phyloP scores from a whole-genome alignment of 2,113 vertebrate species.

The Gila orcuttii region DNA sequence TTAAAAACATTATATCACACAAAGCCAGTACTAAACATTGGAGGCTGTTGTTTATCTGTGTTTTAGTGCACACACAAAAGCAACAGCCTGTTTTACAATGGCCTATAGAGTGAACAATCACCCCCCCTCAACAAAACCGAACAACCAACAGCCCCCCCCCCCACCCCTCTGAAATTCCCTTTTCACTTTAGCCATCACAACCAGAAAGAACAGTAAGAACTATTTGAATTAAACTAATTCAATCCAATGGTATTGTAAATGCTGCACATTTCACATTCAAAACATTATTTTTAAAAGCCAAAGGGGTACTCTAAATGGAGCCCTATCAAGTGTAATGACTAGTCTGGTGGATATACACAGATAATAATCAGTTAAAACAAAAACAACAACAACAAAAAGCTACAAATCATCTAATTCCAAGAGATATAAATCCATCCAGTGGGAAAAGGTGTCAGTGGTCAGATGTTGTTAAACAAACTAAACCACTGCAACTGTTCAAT shows the following conservation, averaged over 20 bases:
- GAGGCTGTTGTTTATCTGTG: constrained; percentile 1
- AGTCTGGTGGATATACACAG: background rate
- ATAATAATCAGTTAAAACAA: background rate
- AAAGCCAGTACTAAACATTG: constrained; percentile 1
- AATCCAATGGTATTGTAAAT: background rate
- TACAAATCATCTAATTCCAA: background rate
- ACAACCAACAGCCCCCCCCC: too few relatives aligned
- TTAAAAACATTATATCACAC: background rate
- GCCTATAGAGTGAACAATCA: constrained; percentile 33
- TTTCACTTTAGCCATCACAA: constrained; percentile 11
- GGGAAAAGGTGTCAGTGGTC: background rate
- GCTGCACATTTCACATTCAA: background rate
- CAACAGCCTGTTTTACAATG: constrained; percentile 52
- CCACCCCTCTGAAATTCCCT: background rate
- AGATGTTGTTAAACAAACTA: constrained; percentile 27
- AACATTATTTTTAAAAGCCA: constrained; percentile 1
- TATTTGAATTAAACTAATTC: background rate
- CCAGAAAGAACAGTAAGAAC: background rate
- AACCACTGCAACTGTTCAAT: constrained; percentile 26
- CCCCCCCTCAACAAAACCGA: too few relatives aligned
- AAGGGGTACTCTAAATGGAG: background rate
- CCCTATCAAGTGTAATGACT: background rate
- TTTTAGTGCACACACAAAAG: constrained; percentile 43
- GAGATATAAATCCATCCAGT: background rate
- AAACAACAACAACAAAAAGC: background rate